Base-by-base conservation (phyloP, 1,140 invertebrate species). In the Chironomus tepperi region DNA sequence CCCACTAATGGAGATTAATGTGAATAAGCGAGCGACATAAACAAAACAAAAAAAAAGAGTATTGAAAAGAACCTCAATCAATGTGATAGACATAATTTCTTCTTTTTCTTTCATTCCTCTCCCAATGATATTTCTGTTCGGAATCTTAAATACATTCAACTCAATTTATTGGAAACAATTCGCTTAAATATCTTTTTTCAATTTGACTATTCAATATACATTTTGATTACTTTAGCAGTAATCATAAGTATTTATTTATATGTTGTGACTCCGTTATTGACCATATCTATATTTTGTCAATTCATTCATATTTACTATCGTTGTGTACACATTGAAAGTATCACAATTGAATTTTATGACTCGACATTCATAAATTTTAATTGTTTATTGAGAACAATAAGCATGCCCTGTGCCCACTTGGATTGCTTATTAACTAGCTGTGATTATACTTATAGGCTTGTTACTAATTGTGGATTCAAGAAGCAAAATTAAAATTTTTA, bases 371-470 rank as follows among this genome's bases (percentile, higher is more conserved):
- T 57, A 57, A 57, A 57, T 57, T 57, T 12, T 57, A 57, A 57
- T 57, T 57, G 47, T 57, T 57, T 57, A 15, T 15, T 57, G 47
- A 57, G 47, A 57, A 57, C 47, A 57, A 57, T 57, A 57, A 57
- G 47, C n/a, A n/a, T 34, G 24, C 24, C 24, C 24, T 34, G 24
- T 34, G 24, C 24, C 24, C 24, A 34, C 24, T 34, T 34, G 24
- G 24, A 34, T 34, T 34, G 24, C 24, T 34, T 34, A 34, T 34
- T 2, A 34, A 34, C 24, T 34, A 34, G 24, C 24, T 2, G 24
- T 34, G 24, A 34, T 34, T 34, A 34, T 34, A n/a, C n/a, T n/a
- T n/a, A 34, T 34, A 34, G 1, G 24, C 24, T 34, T 34, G 24
- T 34, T 34, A 34, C 24, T 34, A 34, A 34, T 34, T 34, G 24